phyloP scores from a whole-genome alignment of 2,888 invertebrate species.

The Macrosoma leucophasiata region DNA sequence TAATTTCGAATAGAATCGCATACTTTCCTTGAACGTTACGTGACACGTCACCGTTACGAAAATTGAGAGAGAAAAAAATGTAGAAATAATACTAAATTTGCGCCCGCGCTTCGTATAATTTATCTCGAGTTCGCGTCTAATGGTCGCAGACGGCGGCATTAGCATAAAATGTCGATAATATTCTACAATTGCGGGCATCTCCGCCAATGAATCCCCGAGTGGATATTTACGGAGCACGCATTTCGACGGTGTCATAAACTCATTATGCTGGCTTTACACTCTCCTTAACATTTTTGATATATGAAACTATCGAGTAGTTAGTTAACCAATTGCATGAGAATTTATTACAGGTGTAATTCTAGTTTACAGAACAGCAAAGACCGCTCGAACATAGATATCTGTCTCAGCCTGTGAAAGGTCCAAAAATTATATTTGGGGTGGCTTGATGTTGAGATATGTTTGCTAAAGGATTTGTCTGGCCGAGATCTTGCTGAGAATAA shows the following conservation, averaged over 20 bases:
- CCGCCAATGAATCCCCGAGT: conserved; percentile 39
- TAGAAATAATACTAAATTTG: conserved; percentile 45
- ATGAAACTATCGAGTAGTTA: no score
- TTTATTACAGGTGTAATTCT: no score
- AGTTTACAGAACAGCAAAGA: no score
- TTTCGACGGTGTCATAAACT: conserved; percentile 20
- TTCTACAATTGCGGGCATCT: conserved; percentile 53
- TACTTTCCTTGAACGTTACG: conserved; percentile 29
- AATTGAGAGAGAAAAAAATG: conserved; percentile 38
- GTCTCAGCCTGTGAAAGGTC: no score
- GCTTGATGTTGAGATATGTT: no score
- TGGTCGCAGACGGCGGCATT: conserved; percentile 47
- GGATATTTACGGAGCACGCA: conserved; percentile 40
- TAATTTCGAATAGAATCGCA: conserved; percentile 13
- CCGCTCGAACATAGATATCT: no score
- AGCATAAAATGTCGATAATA: conserved; percentile 64
- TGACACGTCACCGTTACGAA: conserved; percentile 40
- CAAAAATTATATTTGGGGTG: no score
- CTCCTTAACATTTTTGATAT: no score
- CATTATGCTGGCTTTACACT: no score
- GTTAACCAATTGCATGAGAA: no score
- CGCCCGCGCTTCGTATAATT: conserved; percentile 49
- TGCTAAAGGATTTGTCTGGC: no score
- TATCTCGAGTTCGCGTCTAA: conserved; percentile 33
- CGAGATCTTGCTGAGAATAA: no score